phyloP scores from a whole-genome alignment of 2,113 vertebrate genomes.

The Hypanus sabinus region DNA sequence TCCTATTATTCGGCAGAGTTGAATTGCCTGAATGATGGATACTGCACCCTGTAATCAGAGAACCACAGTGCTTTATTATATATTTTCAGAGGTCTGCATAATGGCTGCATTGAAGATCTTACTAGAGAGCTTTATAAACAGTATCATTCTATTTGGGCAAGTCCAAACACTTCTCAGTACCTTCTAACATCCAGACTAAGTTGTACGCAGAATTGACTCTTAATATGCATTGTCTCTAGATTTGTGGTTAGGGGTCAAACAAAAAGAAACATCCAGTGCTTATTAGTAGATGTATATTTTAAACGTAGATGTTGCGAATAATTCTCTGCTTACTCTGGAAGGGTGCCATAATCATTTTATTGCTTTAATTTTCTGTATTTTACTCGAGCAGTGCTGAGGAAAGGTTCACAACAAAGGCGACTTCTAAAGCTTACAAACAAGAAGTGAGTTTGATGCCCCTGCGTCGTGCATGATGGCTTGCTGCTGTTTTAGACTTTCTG shows the following conservation, averaged over 20 bases:
- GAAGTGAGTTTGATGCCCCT: background rate
- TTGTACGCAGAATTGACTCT: background rate
- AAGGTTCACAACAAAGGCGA: too few relatives aligned
- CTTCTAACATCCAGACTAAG: background rate
- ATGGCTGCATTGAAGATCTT: conserved; percentile 17
- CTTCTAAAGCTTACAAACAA: background rate
- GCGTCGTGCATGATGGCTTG: background rate
- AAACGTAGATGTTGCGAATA: background rate
- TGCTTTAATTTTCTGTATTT: background rate
- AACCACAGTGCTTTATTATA: background rate
- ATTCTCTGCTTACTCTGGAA: background rate
- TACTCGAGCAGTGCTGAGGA: background rate
- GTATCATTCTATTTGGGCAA: background rate
- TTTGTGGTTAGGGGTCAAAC: background rate
- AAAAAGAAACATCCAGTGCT: background rate
- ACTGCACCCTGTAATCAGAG: conserved; percentile 3
- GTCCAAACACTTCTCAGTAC: background rate
- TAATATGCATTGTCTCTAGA: background rate
- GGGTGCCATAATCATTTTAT: background rate
- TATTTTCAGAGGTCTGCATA: conserved; percentile 15
- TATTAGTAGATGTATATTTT: background rate
- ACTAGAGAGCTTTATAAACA: conserved; percentile 5
- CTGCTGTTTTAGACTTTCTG: background rate
- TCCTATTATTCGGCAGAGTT: background rate
- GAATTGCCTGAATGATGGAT: background rate